Percentiles rank a stretch among this genome's conserved stretches.
Conservation (phyloP, 2,113 vertebrate genomes). For the Lamprotornis superbus region DNA sequence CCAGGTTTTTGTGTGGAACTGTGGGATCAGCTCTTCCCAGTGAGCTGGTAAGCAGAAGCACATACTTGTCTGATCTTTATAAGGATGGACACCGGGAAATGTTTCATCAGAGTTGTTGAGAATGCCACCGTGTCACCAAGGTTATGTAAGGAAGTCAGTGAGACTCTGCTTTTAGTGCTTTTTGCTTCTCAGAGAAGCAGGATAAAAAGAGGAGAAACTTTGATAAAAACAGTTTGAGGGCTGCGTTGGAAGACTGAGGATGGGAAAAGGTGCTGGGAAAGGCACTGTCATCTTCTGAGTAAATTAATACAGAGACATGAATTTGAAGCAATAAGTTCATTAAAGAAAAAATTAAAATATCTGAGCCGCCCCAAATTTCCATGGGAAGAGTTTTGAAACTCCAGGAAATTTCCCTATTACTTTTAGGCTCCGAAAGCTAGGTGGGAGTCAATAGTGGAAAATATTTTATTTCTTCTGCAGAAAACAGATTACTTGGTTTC, state of each 20-base stretch:
- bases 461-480: not conserved
- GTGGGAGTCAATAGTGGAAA: not conserved
- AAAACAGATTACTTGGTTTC: not conserved
- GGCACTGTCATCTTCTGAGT: not conserved
- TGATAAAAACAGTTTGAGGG: not conserved
- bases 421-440: not conserved
- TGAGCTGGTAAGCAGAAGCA: not conserved
- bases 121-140: not conserved
- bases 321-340: not conserved
- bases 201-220: not conserved
- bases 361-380: not conserved
- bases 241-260: not conserved
- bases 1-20: not conserved
- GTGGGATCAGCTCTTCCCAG: not conserved
- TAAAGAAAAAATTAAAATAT: not conserved
- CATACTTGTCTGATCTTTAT: not conserved
- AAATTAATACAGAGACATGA: not conserved
- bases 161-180: not conserved
- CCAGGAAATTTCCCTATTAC: not conserved
- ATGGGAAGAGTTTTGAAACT: not conserved
- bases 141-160: not conserved
- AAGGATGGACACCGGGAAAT: not conserved
- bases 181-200: not conserved
- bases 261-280: not conserved
- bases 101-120: not conserved